phyloP scores from a whole-genome alignment of 2,797 vertebrate species.

The Enteromius treurensis region DNA sequence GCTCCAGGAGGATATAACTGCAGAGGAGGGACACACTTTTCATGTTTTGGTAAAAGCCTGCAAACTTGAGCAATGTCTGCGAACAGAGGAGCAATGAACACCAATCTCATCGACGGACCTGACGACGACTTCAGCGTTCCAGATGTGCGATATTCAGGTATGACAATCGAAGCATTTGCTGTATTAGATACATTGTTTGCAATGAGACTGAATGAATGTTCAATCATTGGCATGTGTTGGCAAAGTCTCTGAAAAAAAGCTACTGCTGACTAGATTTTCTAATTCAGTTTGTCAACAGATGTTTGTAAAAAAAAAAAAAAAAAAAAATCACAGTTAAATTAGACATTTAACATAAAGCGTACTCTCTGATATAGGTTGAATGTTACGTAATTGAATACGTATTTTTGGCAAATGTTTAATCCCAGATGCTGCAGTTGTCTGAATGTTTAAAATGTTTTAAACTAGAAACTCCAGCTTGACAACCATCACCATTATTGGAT shows the following conservation, averaged over 20 bases:
- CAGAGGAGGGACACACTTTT: neutral
- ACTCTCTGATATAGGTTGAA: neutral
- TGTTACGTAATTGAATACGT: neutral
- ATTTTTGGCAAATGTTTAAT: neutral
- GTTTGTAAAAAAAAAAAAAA: neutral
- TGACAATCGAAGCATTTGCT: neutral
- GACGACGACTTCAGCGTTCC: neutral
- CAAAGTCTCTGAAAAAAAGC: too few relatives aligned
- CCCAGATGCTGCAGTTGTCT: neutral
- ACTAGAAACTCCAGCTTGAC: neutral
- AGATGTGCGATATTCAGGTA: constrained; percentile 38
- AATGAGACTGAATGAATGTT: neutral
- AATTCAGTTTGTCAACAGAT: too few relatives aligned
- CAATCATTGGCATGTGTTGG: neutral
- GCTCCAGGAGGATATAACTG: too few relatives aligned
- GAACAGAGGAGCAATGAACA: constrained; percentile 32
- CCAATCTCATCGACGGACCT: constrained; percentile 47
- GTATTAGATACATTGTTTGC: neutral
- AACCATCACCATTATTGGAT: neutral
- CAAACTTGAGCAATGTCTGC: constrained; percentile 10
- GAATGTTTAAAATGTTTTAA: neutral
- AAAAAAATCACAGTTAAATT: too few relatives aligned
- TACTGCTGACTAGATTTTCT: too few relatives aligned
- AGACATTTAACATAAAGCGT: neutral
- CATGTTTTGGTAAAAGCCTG: neutral